phyloP scores from a whole-genome alignment of 2,888 invertebrate species.

The Hemithea aestivaria region DNA sequence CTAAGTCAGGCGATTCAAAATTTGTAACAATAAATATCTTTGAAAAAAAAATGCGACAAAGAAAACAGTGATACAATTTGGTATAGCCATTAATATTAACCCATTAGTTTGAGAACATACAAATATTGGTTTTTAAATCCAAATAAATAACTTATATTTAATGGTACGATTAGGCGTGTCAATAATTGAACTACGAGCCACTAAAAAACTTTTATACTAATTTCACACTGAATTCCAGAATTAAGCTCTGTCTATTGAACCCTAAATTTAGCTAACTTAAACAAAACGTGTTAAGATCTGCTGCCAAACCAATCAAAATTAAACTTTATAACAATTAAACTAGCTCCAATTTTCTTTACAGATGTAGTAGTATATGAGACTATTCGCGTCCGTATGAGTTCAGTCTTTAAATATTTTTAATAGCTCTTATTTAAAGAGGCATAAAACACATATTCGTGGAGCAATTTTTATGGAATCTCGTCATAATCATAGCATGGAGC shows the following conservation, averaged over 20 bases:
- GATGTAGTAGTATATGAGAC: constrained; percentile 40
- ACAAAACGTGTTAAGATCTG: constrained; percentile 31
- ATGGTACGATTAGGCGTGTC: constrained; percentile 52
- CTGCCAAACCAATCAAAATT: constrained; percentile 21
- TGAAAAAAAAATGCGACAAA: no score
- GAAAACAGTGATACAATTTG: constrained; percentile 8
- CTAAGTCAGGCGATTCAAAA: no score
- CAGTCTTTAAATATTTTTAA: constrained; percentile 54
- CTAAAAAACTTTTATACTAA: constrained; percentile 68
- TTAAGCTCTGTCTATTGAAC: constrained; percentile 60
- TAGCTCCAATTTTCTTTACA: constrained; percentile 32
- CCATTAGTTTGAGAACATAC: constrained; percentile 46
- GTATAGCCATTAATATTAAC: constrained; percentile 19
- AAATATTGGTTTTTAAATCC: constrained; percentile 53
- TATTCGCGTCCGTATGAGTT: constrained; percentile 57
- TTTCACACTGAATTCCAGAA: constrained; percentile 73
- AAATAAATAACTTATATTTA: constrained; percentile 62
- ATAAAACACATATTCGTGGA: constrained; percentile 63
- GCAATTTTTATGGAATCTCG: constrained; percentile 53
- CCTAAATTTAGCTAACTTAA: constrained; percentile 31
- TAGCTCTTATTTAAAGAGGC: constrained; percentile 48
- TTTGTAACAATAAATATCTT: no score
- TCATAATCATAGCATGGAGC: constrained; percentile 70
- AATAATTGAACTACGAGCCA: constrained; percentile 40
- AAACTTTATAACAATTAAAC: constrained; percentile 22